Conservation (phyloP, 1,140 invertebrate species). For the Drosophila bipectinata region DNA sequence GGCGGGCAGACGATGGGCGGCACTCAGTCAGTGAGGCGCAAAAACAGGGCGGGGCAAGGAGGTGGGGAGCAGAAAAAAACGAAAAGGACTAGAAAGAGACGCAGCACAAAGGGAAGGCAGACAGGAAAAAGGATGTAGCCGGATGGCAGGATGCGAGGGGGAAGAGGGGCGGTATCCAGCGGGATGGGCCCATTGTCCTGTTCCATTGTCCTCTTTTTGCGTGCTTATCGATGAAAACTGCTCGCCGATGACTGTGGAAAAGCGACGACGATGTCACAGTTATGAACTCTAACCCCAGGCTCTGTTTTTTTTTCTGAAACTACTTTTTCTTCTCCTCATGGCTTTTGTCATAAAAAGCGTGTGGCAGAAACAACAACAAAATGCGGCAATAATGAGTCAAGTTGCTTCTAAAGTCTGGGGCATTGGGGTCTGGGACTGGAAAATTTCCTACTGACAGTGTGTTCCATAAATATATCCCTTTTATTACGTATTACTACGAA, state of each 20-base stretch:
- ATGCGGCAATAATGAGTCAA: slow-evolving; percentile 29
- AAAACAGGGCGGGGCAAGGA: slow-evolving; percentile 3
- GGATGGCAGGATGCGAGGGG: slow-evolving; percentile 5
- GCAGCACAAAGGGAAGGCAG: slow-evolving; percentile 29
- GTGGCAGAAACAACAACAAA: slow-evolving; percentile 27
- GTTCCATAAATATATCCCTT: background rate
- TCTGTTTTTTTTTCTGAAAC: slow-evolving; percentile 27
- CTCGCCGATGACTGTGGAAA: slow-evolving; percentile 19
- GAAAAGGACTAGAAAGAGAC: slow-evolving; percentile 10
- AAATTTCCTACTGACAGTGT: slow-evolving; percentile 13
- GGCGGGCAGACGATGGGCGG: slow-evolving; percentile 20
- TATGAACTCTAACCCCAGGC: slow-evolving; percentile 41
- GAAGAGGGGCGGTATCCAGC: background rate
- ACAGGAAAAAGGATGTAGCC: slow-evolving; percentile 77
- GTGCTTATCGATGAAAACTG: slow-evolving; percentile 47
- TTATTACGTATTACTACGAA: background rate
- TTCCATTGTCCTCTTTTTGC: slow-evolving; percentile 42
- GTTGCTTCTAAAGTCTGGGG: slow-evolving; percentile 23
- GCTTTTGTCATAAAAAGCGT: slow-evolving; percentile 57
- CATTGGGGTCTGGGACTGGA: slow-evolving; percentile 1
- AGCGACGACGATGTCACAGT: slow-evolving; percentile 44
- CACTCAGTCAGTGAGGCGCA: background rate
- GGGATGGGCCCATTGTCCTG: slow-evolving; percentile 39
- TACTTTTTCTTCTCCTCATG: background rate
- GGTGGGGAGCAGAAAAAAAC: background rate